Percentiles rank a stretch among this genome's conserved stretches.
These are phyloP conservation scores for Probosciger aterrimus DNA, from an alignment of 2,113 vertebrate species.

Conservation along the genomic window DNA sequence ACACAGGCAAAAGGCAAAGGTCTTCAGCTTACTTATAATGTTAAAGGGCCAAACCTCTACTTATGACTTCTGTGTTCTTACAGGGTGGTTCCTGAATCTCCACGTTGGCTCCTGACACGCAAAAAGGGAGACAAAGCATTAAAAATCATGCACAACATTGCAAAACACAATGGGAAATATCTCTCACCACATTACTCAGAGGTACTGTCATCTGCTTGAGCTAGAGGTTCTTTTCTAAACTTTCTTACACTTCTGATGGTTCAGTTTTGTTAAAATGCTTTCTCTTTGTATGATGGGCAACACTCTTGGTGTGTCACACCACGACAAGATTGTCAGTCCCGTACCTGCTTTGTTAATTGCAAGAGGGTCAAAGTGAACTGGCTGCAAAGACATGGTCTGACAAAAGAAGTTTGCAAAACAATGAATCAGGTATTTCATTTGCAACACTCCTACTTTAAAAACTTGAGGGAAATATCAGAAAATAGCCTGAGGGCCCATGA, in stretches of 20 bases:
- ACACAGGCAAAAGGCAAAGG: background rate
- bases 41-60: background rate
- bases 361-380: background rate
- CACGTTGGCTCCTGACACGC: constrained; percentile 93
- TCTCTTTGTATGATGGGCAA: background rate
- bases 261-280: background rate
- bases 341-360: background rate
- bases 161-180: constrained; percentile 85
- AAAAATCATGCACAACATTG: constrained; percentile 81
- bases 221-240: background rate
- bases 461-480: background rate
- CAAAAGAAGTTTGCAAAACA: background rate
- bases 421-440: background rate
- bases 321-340: background rate
- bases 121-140: constrained; percentile 81
- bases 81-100: constrained; percentile 94
- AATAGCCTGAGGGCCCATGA: background rate
- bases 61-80: background rate
- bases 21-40: background rate
- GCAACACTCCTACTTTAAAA: background rate
- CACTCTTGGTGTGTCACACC: background rate
- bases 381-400: background rate
- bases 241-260: background rate
- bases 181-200: constrained; percentile 79
- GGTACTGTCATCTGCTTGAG: constrained; percentile 66